Base-by-base conservation (phyloP, 2,888 invertebrate genomes). In the Uloborus plumipes region DNA sequence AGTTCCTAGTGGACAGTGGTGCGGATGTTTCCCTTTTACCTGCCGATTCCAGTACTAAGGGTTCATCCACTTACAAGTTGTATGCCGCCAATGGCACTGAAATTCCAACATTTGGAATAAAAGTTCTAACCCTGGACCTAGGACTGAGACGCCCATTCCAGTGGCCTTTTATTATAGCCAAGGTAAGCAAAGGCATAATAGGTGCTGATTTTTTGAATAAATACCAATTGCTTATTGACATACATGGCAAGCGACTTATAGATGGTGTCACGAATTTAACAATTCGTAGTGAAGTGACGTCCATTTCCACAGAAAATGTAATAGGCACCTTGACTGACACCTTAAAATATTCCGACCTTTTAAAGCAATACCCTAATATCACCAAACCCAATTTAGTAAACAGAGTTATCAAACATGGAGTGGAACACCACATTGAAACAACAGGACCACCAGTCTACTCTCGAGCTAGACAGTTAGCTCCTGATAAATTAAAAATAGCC, bases 181-280 rank as follows among this genome's bases (percentile, higher is more conserved):
- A 86, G 15, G 59, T 86, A 39, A 22, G 26, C 16, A 66, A 59
- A 77, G 69, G 78, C 31, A 83, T 85, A 26, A 67, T 86, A 16
- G 85, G 78, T 47, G 84, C 82, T 14, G 86, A 86, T 76, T 85
- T 85, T 62, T 31, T 72, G 55, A 74, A 64, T 16, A 1, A 55
- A 18, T 74, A 61, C 53, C 64, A 51, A 47, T 65, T 74, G 65
- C 22, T 74, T 31, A 74, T 74, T 64, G 64, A 64, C 31, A 53
- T 65, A 53, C 18, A 64, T 53, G 53, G 53, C 50, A 18, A 65
- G 55, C 51, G 20, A 64, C n/a, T 74, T 64, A 74, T 64, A 18
- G 73, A 64, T 51, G 65, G 39, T 47, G 55, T 74, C 26, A 51
- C 53, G 55, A 53, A 58, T 66, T 31, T 75, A 16, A 47, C 31